Evolutionary conservation across 2,113 vertebrate species (phyloP).

Genomic region (Petroica traversi): DNA sequence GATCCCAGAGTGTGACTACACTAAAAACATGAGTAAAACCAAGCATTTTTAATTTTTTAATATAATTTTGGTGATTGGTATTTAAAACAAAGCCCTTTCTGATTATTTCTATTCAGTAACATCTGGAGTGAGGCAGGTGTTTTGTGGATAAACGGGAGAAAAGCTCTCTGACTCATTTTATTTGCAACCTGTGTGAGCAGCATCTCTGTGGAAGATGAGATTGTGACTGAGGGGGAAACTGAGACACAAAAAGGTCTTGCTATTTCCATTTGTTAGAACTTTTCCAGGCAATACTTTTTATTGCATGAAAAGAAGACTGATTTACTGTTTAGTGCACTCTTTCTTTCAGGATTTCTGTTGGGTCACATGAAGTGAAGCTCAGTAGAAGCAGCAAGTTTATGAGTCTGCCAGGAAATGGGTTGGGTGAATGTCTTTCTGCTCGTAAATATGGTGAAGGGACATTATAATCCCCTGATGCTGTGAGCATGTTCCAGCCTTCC

Average conservation of each 20-base stretch:
- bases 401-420: background rate
- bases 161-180: background rate
- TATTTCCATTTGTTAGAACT: background rate
- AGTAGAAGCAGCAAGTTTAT: background rate
- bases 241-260: background rate
- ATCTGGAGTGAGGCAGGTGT: slow-evolving; percentile 41
- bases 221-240: background rate
- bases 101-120: slow-evolving; percentile 24
- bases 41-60: background rate
- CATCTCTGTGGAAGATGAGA: background rate
- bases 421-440: background rate
- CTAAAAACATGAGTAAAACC: background rate
- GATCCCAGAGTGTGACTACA: background rate
- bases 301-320: background rate
- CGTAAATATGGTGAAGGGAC: background rate
- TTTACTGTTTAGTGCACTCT: background rate
- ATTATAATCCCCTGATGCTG: background rate
- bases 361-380: background rate
- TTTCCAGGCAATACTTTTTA: background rate
- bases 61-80: slow-evolving; percentile 38
- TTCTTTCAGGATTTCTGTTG: background rate
- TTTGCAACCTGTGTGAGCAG: slow-evolving; percentile 5
- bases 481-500: background rate
- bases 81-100: slow-evolving; percentile 21
- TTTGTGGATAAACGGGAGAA: slow-evolving; percentile 28